Percentiles rank a stretch among this genome's conserved stretches.
Evolutionary conservation across 2,888 invertebrate species (phyloP).

Genomic region (Notodonta dromedarius): DNA sequence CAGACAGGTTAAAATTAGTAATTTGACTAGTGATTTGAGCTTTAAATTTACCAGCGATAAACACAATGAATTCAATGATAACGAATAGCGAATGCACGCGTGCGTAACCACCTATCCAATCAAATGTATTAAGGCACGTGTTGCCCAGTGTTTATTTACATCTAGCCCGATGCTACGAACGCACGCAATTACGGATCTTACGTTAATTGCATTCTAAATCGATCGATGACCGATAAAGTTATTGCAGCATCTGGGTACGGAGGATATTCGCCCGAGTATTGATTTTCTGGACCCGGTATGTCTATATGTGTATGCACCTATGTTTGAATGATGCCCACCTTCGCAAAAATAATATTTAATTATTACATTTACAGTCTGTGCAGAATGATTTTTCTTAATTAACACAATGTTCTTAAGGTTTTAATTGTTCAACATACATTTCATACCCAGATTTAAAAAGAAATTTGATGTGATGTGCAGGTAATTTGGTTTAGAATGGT

Average conservation of each 20-base stretch:
- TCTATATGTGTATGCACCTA: neutral
- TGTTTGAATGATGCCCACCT: neutral
- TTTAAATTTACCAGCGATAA: too few relatives aligned
- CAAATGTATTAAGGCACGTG: slow-evolving; percentile 41
- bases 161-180: slow-evolving; percentile 37
- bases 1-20: too few relatives aligned
- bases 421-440: too few relatives aligned
- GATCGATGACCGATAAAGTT: slow-evolving; percentile 4
- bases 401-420: too few relatives aligned
- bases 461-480: too few relatives aligned
- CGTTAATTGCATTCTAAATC: slow-evolving; percentile 17
- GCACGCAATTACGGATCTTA: slow-evolving; percentile 31
- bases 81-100: slow-evolving; percentile 26
- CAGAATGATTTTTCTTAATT: too few relatives aligned
- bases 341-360: neutral
- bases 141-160: slow-evolving; percentile 60
- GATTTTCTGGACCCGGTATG: slow-evolving; percentile 33
- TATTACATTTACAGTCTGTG: neutral
- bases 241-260: neutral
- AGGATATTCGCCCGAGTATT: slow-evolving; percentile 23
- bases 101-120: slow-evolving; percentile 22
- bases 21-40: too few relatives aligned
- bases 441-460: too few relatives aligned
- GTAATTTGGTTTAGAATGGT: neutral
- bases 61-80: slow-evolving; percentile 11